phyloP scores from a whole-genome alignment of 2,888 invertebrate genomes.

The Apoda limacodes region DNA sequence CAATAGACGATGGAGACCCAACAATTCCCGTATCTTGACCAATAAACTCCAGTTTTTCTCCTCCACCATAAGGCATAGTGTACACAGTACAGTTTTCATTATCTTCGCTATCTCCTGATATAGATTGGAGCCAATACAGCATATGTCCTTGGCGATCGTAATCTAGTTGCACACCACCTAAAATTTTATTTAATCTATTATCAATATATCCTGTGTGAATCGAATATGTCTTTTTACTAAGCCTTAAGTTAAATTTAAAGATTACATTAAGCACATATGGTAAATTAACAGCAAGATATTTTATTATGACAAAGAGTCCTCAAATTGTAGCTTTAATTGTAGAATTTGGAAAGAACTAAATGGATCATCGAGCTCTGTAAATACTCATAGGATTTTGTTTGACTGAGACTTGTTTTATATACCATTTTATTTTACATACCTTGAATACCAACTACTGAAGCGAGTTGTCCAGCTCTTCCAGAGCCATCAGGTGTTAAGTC shows the following conservation, averaged over 20 bases:
- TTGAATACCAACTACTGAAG: conserved; percentile 87
- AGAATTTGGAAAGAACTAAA: too few species aligned
- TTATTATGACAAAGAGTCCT: too few species aligned
- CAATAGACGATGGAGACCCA: conserved; percentile 90
- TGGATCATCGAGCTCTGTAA: too few species aligned
- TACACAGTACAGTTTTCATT: conserved; percentile 90
- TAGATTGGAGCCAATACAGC: conserved; percentile 88
- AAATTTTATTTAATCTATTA: not conserved
- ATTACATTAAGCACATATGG: too few species aligned
- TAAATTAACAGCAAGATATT: too few species aligned
- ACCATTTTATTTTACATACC: conserved; percentile 34
- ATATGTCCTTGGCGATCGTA: conserved; percentile 88
- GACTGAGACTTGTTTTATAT: too few species aligned
- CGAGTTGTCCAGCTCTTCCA: conserved; percentile 80
- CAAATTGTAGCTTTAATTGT: too few species aligned
- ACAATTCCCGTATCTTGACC: conserved; percentile 87
- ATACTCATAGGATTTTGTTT: too few species aligned
- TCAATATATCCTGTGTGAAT: too few species aligned
- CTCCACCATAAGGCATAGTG: conserved; percentile 86
- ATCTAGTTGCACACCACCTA: conserved; percentile 88
- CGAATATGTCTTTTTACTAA: too few species aligned
- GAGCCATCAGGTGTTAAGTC: conserved; percentile 84
- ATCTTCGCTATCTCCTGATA: conserved; percentile 74
- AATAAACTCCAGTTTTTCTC: conserved; percentile 80
- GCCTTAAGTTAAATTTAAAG: too few species aligned